A percentile compares a stretch with the other conserved stretches of the same genome.
phyloP scores from a whole-genome alignment of 2,888 invertebrate genomes.

The Clunio marinus region DNA sequence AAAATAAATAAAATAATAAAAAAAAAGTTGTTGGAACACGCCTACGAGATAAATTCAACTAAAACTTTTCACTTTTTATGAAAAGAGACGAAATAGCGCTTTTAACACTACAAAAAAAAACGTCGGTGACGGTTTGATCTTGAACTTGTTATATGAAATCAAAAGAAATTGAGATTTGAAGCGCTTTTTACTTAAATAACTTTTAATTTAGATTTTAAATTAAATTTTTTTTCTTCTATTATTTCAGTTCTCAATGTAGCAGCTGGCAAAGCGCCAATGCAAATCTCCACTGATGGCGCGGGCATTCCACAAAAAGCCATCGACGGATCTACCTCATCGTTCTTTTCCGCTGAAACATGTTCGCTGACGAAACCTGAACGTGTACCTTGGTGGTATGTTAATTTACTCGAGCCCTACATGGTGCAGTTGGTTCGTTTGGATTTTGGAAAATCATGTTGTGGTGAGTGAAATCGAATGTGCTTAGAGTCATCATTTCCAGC shows the following conservation, averaged over 20 bases:
- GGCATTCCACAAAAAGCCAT: constrained; percentile 88
- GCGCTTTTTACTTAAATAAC: no score
- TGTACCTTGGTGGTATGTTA: constrained; percentile 95
- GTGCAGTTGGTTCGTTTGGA: constrained; percentile 86
- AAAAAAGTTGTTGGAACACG: no score
- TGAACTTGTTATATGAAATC: no score
- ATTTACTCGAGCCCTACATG: constrained; percentile 90
- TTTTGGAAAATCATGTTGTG: constrained; percentile 87
- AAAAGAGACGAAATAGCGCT: no score
- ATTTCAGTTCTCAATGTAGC: constrained; percentile 82
- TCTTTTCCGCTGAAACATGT: constrained; percentile 79
- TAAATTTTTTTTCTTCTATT: not conserved
- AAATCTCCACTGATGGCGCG: constrained; percentile 74
- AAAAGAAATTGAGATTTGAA: no score
- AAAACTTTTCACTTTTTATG: no score
- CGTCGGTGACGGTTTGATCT: no score
- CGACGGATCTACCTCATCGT: constrained; percentile 81
- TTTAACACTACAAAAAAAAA: no score
- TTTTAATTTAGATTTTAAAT: no score
- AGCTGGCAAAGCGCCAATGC: constrained; percentile 93
- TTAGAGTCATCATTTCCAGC: not conserved
- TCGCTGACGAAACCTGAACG: constrained; percentile 77
- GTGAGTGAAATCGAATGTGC: constrained; percentile 56
- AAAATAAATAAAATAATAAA: no score
- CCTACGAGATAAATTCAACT: no score